These are phyloP conservation scores for Sebastes schlegelii DNA, from an alignment of 2,113 vertebrate species.

Conservation along the genomic window DNA sequence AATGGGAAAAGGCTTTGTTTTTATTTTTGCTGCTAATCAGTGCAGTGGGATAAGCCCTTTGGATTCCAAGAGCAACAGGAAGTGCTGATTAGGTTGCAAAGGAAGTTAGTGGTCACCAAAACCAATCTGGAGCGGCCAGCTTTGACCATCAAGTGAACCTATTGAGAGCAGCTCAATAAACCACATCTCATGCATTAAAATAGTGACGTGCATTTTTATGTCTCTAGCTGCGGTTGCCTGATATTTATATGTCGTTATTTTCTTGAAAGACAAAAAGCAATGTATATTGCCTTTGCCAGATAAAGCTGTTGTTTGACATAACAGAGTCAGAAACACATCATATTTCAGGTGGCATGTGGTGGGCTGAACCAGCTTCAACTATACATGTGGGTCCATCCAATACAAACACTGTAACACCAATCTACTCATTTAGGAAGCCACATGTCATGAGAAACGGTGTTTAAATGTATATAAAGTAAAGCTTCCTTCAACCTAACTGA, in stretches of 20 bases:
- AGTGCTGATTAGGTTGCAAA: conserved; percentile 77
- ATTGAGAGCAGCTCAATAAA: conserved; percentile 50
- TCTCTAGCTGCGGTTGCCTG: conserved; percentile 23
- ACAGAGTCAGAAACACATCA: conserved; percentile 6
- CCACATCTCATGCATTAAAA: conserved; percentile 54
- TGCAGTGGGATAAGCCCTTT: conserved; percentile 48
- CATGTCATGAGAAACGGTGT: conserved; percentile 36
- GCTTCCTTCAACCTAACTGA: background rate
- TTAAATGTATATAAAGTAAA: conserved; percentile 1
- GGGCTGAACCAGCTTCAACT: conserved; percentile 28
- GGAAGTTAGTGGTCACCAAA: conserved; percentile 63
- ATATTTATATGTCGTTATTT: conserved; percentile 30
- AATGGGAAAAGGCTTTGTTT: conserved; percentile 56
- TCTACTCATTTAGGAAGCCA: conserved; percentile 32
- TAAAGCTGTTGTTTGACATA: background rate
- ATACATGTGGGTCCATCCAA: conserved; percentile 21
- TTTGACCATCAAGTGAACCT: conserved; percentile 57
- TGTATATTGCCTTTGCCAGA: too few relatives aligned
- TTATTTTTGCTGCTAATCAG: conserved; percentile 74
- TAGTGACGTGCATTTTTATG: conserved; percentile 19
- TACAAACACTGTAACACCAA: conserved; percentile 38
- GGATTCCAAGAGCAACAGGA: conserved; percentile 80
- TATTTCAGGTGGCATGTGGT: conserved; percentile 38
- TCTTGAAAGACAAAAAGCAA: background rate
- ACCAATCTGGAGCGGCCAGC: conserved; percentile 47